Conservation (phyloP, 2,113 vertebrate genomes). For the Pontoporia blainvillei region DNA sequence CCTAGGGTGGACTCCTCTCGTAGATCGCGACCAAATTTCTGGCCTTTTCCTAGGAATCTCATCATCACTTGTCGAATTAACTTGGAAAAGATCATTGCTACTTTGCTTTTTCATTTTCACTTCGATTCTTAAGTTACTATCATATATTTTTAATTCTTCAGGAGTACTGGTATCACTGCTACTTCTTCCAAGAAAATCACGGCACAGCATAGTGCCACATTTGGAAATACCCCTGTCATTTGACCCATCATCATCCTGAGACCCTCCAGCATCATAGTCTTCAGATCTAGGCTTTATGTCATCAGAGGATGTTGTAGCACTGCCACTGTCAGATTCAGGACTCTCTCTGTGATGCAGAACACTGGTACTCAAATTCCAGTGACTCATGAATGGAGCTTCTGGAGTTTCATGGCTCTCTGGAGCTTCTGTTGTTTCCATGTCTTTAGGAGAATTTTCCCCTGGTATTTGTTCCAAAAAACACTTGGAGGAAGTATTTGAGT, state of each 20-base stretch:
- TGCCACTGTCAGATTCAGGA: slow-evolving; percentile 93
- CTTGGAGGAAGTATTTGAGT: slow-evolving; percentile 71
- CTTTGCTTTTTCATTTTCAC: slow-evolving; percentile 91
- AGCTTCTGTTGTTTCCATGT: slow-evolving; percentile 79
- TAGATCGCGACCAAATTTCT: slow-evolving; percentile 84
- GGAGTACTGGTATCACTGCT: slow-evolving; percentile 99
- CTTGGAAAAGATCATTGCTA: slow-evolving; percentile 81
- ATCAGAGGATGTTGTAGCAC: slow-evolving; percentile 95
- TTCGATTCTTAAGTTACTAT: slow-evolving; percentile 92
- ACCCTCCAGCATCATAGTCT: slow-evolving; percentile 98
- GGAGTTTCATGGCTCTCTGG: slow-evolving; percentile 84
- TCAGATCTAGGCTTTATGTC: slow-evolving; percentile 98
- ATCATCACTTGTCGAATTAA: slow-evolving; percentile 95
- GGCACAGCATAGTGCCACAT: slow-evolving; percentile 95
- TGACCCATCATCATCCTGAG: slow-evolving; percentile 96
- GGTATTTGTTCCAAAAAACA: slow-evolving; percentile 74
- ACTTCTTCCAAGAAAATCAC: slow-evolving; percentile 95
- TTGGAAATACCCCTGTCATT: slow-evolving; percentile 93
- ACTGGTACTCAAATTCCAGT: slow-evolving; percentile 82
- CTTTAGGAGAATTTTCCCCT: slow-evolving; percentile 81
- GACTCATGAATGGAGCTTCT: slow-evolving; percentile 84
- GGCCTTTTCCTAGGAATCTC: slow-evolving; percentile 85
- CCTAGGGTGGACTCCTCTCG: slow-evolving; percentile 62
- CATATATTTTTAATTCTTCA: slow-evolving; percentile 94
- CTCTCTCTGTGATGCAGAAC: slow-evolving; percentile 87